Evolutionary conservation across 2,113 vertebrate genomes (phyloP).

Genomic region (Larimichthys crocea): DNA sequence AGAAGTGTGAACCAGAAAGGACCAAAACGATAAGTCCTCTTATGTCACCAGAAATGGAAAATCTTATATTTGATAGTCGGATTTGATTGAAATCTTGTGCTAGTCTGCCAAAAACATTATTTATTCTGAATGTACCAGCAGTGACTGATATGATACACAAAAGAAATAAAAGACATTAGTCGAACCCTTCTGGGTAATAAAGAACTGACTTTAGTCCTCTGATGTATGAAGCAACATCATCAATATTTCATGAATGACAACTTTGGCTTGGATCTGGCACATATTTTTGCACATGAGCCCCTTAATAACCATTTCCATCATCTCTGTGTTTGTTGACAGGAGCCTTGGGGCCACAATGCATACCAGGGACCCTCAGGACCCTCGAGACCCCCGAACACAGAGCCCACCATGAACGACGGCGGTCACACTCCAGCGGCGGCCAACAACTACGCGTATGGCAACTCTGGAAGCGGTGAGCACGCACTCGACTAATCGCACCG

Average conservation of each 20-base stretch:
- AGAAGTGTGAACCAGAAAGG: too few species aligned
- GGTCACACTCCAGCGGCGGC: neutral
- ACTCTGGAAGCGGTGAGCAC: constrained; percentile 58
- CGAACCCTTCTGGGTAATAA: constrained; percentile 34
- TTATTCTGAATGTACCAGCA: neutral
- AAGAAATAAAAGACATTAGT: neutral
- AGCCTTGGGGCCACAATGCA: constrained; percentile 24
- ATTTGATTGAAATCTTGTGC: neutral
- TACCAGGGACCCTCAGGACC: constrained; percentile 48
- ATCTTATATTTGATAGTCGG: neutral
- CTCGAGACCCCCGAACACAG: neutral
- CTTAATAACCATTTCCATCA: neutral
- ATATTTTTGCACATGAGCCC: constrained; percentile 7
- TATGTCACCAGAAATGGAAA: too few species aligned
- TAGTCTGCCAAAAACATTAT: neutral
- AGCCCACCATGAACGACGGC: neutral
- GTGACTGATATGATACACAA: constrained; percentile 2
- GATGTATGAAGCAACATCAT: constrained; percentile 39
- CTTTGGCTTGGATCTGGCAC: neutral
- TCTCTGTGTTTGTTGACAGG: constrained; percentile 47
- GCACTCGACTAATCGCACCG: constrained; percentile 5
- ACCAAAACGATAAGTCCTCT: too few species aligned
- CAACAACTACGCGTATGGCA: neutral
- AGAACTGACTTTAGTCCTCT: constrained; percentile 39
- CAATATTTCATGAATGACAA: constrained; percentile 45